phyloP scores from a whole-genome alignment of 2,797 vertebrate genomes.

The Arremon aurantiirostris region DNA sequence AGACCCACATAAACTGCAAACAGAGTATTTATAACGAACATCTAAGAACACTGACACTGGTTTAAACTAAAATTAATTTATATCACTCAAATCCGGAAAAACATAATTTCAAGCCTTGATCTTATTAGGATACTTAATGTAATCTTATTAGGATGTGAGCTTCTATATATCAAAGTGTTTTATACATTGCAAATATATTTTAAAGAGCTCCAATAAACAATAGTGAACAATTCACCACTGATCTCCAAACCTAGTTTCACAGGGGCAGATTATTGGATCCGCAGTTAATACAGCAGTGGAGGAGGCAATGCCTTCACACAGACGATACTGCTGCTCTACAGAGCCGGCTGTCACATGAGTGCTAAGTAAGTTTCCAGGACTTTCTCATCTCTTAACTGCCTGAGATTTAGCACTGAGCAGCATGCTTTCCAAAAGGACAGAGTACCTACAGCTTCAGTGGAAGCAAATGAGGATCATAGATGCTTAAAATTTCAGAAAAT shows the following conservation, averaged over 20 bases:
- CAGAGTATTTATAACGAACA: neutral
- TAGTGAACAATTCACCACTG: constrained; percentile 38
- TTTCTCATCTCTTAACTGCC: constrained; percentile 33
- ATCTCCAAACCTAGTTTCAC: constrained; percentile 38
- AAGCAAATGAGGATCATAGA: constrained; percentile 45
- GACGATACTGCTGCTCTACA: neutral
- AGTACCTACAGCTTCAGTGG: constrained; percentile 14
- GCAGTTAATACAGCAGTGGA: neutral
- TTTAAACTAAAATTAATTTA: constrained; percentile 69
- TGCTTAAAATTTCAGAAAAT: constrained; percentile 58
- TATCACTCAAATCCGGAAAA: constrained; percentile 69
- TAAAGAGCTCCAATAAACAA: constrained; percentile 55
- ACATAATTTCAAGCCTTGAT: constrained; percentile 68
- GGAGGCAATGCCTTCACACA: neutral
- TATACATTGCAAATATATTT: constrained; percentile 60
- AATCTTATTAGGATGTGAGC: constrained; percentile 64
- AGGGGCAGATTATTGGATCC: constrained; percentile 12
- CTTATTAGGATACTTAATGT: constrained; percentile 69
- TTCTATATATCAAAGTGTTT: constrained; percentile 65
- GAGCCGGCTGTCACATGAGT: neutral
- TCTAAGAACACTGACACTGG: constrained; percentile 46
- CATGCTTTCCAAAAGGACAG: constrained; percentile 28
- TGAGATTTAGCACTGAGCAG: constrained; percentile 3
- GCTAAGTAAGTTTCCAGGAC: constrained; percentile 31
- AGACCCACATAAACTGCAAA: constrained; percentile 27